Base-by-base conservation (phyloP, 2,888 invertebrate species). In the Parnassius apollo region DNA sequence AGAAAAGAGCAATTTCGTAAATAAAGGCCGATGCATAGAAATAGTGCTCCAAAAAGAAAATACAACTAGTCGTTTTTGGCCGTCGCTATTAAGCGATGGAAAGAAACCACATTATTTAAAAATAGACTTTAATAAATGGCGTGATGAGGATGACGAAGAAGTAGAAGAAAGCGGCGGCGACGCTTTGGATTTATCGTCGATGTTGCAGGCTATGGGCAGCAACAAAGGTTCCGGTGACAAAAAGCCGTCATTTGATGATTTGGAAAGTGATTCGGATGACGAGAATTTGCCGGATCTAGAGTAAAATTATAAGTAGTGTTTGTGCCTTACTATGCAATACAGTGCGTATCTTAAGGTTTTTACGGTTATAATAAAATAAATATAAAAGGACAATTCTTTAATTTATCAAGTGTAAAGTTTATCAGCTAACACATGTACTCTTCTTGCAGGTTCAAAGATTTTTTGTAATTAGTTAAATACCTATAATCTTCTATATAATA, bases 111-210 rank as follows among this genome's bases (percentile, higher is more conserved):
- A 98, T 84, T 99, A 98, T 95, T 93, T 99, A 74, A 99, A 98
- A 93, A 96, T 98, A 75, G 99, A 99, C 83, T 99, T 99, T 85
- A 97, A 97, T 83, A 98, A 98, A 91, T 99, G 98, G 99, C 95
- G 95, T 89, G 99, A 99, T 91, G 99, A 99, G 88, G 97, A 97
- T 78, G 98, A 98, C 67, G 97, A 96, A 61, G 96, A 96, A n/a
- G 96, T 96, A 69, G 98, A 97, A 71, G 94, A 83, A 64, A 81
- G 70, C 56, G 82, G 78, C 64, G 91, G 84, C 61, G 90, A 75
- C 62, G 70, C 88, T 59, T 91, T 91, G 57, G 94, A 95, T 77
- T 88, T 95, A 66, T 94, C 94, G 80, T 94, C 95, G 88, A 94
- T 96, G 94, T 94, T 96, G 91, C 92, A 93, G 71, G 93, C 94